A percentile compares a stretch with the other conserved stretches of the same genome.
Evolutionary conservation across 2,797 vertebrate species (phyloP).

Genomic region (Tokudaia tokunoshimensis): DNA sequence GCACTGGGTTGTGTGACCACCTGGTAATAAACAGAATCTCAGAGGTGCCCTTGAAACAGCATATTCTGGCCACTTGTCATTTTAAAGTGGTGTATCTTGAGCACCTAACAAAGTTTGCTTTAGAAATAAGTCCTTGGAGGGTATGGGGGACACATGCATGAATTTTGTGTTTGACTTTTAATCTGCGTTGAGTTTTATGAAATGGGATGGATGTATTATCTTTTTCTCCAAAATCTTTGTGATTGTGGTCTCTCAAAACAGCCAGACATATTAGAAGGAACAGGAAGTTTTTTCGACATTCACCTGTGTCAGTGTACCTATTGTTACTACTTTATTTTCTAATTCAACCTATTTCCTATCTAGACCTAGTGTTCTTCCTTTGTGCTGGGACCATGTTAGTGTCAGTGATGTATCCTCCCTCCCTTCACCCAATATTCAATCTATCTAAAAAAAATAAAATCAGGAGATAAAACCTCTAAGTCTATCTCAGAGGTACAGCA

Average conservation of each 20-base stretch:
- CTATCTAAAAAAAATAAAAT: constrained; percentile 2
- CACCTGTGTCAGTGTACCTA: neutral
- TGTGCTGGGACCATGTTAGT: neutral
- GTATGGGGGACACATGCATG: neutral
- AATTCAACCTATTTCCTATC: neutral
- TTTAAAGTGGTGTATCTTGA: neutral
- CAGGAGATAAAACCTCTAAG: neutral
- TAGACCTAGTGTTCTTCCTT: neutral
- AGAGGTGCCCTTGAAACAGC: neutral
- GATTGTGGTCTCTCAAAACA: neutral
- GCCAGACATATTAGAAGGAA: neutral
- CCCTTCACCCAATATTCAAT: neutral
- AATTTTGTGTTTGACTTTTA: neutral
- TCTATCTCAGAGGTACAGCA: neutral
- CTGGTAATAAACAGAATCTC: neutral
- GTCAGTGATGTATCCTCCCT: neutral
- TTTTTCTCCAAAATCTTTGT: neutral
- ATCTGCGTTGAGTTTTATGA: neutral
- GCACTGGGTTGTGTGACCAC: neutral
- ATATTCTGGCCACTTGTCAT: neutral
- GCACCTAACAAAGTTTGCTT: neutral
- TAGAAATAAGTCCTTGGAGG: neutral
- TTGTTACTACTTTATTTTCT: neutral
- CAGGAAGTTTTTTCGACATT: neutral
- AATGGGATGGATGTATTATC: neutral